A percentile compares a stretch with the other conserved stretches of the same genome.
Conservation (phyloP, 2,888 invertebrate species). For the Amorpha juglandis region DNA sequence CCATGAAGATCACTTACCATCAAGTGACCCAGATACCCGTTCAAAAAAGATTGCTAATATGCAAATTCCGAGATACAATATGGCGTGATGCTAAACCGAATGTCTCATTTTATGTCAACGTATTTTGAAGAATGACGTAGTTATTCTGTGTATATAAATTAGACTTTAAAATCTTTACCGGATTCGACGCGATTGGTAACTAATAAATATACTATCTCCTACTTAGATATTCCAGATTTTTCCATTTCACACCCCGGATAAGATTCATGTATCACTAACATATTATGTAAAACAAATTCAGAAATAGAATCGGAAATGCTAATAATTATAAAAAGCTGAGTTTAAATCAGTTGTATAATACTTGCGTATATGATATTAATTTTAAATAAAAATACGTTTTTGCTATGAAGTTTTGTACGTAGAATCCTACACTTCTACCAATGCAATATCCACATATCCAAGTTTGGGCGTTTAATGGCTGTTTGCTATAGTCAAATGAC, state of each 20-base stretch:
- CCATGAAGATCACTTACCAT: too few relatives aligned
- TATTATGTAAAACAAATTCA: conserved; percentile 3
- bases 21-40: too few relatives aligned
- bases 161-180: conserved; percentile 1
- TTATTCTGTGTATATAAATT: neutral
- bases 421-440: too few relatives aligned
- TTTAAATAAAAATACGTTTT: too few relatives aligned
- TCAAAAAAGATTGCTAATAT: too few relatives aligned
- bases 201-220: conserved; percentile 16
- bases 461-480: too few relatives aligned
- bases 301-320: neutral
- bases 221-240: conserved; percentile 11
- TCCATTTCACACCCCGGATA: neutral
- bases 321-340: neutral
- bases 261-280: conserved; percentile 1
- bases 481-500: too few relatives aligned
- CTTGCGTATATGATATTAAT: neutral
- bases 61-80: neutral
- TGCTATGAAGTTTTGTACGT: too few relatives aligned
- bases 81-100: neutral
- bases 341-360: conserved; percentile 3
- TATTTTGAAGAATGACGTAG: neutral
- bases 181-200: neutral
- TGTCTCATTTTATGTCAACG: neutral
- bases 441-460: too few relatives aligned